Conservation (phyloP, 2,888 invertebrate genomes). For the Macaria notata region DNA sequence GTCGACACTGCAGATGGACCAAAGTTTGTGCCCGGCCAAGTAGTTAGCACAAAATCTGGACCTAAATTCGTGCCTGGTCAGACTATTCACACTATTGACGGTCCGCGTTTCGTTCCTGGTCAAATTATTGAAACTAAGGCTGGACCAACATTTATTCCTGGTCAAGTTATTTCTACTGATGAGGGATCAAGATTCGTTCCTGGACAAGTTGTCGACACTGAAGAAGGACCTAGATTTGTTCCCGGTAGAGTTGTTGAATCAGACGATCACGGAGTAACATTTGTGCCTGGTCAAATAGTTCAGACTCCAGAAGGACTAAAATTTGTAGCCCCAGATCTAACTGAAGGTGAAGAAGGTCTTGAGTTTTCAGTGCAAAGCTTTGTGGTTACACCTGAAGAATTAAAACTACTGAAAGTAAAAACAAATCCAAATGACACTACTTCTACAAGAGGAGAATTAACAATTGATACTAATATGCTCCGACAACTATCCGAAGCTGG, state of each 20-base stretch:
- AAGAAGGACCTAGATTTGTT: constrained; percentile 86
- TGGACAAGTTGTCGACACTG: constrained; percentile 88
- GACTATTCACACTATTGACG: constrained; percentile 87
- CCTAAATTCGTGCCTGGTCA: constrained; percentile 87
- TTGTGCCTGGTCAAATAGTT: constrained; percentile 90
- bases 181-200: constrained; percentile 84
- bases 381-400: constrained; percentile 77
- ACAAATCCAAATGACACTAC: constrained; percentile 77
- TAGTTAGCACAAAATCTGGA: constrained; percentile 86
- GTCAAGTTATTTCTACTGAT: constrained; percentile 86
- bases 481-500: constrained; percentile 86
- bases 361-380: constrained; percentile 89
- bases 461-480: constrained; percentile 85
- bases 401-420: constrained; percentile 74
- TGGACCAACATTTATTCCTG: constrained; percentile 90
- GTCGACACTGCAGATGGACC: constrained; percentile 86
- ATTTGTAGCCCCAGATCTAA: constrained; percentile 86
- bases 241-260: constrained; percentile 88
- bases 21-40: constrained; percentile 90
- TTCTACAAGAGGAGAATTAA: constrained; percentile 81
- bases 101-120: constrained; percentile 89
- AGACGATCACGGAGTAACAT: constrained; percentile 86
- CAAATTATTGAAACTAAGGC: constrained; percentile 89
- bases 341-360: constrained; percentile 84
- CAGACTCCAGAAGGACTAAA: constrained; percentile 87